Evolutionary conservation across 2,113 vertebrate species (phyloP), one percentile per base, ranked within the genome.

Genomic region (Percina caprodes): DNA sequence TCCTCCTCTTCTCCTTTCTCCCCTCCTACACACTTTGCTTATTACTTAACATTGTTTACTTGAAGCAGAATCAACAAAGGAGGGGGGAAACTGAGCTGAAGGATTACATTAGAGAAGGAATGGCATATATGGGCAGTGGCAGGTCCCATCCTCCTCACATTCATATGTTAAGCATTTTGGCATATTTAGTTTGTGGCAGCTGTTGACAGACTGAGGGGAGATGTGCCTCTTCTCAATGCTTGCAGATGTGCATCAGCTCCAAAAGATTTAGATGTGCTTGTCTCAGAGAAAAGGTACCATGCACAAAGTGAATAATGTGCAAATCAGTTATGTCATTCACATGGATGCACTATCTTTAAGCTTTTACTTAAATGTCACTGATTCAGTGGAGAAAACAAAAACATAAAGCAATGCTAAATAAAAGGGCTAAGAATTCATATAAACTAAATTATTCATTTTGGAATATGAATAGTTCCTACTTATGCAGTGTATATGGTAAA

Each of bases 41-140:
- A 92, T 93, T 89, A 90, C 89, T 91, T 90, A 88, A 90, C 91
- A 88, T 81, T 93, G 88, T 92, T 92, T 86, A 91, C 86, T 87
- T 72, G 79, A 73, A 75, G 77, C 79, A 88, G 83, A 85, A 70
- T 90, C 85, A 89, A 89, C 83, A 83, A 90, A 82, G 85, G 77
- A 84, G 86, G 67, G 65, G 71, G 68, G 79, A 85, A 88, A 76
- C 59, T 42, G 71, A 93, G 87, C 88, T 86, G 77, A 76, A 83
- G 80, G 89, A 74, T 86, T 86, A 62, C 80, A 90, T 84, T 86
- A 84, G 79, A 83, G 74, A 58, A 65, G 79, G 75, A 88, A 65
- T 51, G 82, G 80, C 70, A 74, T 83, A 78, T 45, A 77, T 89
- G 90, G 88, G 88, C 91, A 91, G 88, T 72, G 85, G 85, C 87